Evolutionary conservation across 2,113 vertebrate genomes (phyloP).

Genomic region (Phyllostomus hastatus): DNA sequence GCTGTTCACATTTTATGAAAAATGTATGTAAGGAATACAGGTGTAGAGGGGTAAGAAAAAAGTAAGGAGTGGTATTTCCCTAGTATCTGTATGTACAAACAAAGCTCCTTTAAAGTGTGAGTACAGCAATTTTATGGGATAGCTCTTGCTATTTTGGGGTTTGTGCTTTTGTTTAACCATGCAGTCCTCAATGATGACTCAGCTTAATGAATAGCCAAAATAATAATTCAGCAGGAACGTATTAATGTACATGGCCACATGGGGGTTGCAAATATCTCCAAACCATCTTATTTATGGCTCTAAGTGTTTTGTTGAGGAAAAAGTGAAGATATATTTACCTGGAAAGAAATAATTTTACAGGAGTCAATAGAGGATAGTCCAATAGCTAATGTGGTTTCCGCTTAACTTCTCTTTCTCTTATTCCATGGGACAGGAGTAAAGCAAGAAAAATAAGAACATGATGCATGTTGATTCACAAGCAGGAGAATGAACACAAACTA

Average conservation of each 20-base stretch:
- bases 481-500: background rate
- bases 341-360: conserved; percentile 35
- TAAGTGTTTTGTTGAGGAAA: conserved; percentile 21
- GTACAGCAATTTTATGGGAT: background rate
- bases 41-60: background rate
- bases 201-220: background rate
- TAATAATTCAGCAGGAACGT: conserved; percentile 5
- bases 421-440: background rate
- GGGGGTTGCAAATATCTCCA: background rate
- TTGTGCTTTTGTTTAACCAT: background rate
- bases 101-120: background rate
- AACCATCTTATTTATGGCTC: conserved; percentile 14
- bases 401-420: conserved; percentile 28
- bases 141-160: background rate
- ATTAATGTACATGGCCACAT: background rate
- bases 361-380: background rate
- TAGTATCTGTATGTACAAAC: background rate
- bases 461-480: background rate
- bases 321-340: conserved; percentile 27
- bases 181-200: background rate
- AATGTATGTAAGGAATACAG: background rate
- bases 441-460: background rate
- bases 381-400: background rate
- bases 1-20: background rate
- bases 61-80: background rate